Percentiles rank a stretch among this genome's conserved stretches.
Conservation (phyloP, 2,888 invertebrate genomes). For the Peribatodes rhomboidaria region DNA sequence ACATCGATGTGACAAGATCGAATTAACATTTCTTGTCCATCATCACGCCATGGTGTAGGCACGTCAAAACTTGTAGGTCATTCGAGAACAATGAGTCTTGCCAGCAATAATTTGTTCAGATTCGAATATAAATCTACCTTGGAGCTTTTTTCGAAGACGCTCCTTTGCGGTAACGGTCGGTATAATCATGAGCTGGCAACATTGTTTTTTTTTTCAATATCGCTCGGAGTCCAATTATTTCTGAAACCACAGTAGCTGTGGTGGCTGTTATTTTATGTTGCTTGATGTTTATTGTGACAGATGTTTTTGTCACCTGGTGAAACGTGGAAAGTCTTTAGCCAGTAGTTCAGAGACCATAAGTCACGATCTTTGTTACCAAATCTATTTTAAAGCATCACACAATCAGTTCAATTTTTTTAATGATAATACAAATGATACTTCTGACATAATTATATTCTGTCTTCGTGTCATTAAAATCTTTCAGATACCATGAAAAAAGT, state of each 20-base stretch:
- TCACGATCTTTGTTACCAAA: no score
- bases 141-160: conserved; percentile 32
- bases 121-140: conserved; percentile 44
- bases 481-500: background rate
- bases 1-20: conserved; percentile 72
- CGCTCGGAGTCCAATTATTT: conserved; percentile 27
- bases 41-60: conserved; percentile 68
- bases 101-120: conserved; percentile 65
- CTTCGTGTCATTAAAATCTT: background rate
- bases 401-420: no score
- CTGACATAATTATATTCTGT: no score
- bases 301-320: background rate
- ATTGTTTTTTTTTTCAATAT: conserved; percentile 29
- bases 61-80: conserved; percentile 71
- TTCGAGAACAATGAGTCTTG: conserved; percentile 71
- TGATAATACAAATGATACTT: no score
- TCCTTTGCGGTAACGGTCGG: conserved; percentile 34
- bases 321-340: no score
- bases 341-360: no score
- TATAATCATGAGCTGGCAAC: conserved; percentile 33
- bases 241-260: conserved; percentile 21
- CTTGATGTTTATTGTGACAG: background rate
- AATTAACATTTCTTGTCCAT: conserved; percentile 76
- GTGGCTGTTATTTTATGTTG: background rate
- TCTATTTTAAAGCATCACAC: no score